phyloP scores from a whole-genome alignment of 2,797 vertebrate genomes.

The Zalophus californianus region DNA sequence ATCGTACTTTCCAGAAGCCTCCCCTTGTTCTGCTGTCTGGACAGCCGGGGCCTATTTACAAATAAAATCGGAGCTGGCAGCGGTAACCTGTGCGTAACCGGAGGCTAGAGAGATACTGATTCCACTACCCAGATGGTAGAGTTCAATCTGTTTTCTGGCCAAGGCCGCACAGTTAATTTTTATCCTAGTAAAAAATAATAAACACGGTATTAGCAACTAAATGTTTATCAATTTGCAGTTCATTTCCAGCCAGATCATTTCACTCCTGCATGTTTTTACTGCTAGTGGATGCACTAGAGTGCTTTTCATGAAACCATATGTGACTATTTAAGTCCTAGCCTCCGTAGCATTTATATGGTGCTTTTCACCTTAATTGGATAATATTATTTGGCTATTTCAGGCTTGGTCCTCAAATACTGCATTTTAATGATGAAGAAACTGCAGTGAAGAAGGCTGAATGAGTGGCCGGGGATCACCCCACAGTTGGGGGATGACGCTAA shows the following conservation, averaged over 20 bases:
- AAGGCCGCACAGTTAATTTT: constrained; percentile 86
- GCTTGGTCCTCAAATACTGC: not conserved
- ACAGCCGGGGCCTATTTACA: constrained; percentile 81
- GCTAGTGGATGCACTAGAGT: constrained; percentile 39
- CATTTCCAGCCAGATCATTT: constrained; percentile 70
- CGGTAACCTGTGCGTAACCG: constrained; percentile 85
- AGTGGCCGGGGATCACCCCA: not conserved
- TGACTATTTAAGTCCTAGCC: constrained; percentile 44
- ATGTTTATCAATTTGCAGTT: constrained; percentile 81
- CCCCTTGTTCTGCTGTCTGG: constrained; percentile 70
- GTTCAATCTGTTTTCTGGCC: constrained; percentile 84
- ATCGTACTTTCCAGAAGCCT: constrained; percentile 71
- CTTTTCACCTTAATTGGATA: constrained; percentile 59
- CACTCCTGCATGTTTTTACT: constrained; percentile 62
- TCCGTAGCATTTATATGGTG: not conserved
- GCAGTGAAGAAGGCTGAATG: not conserved
- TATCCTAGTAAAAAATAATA: constrained; percentile 86
- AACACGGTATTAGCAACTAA: constrained; percentile 84
- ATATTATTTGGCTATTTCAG: constrained; percentile 44
- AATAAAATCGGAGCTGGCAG: constrained; percentile 84
- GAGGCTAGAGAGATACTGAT: constrained; percentile 82
- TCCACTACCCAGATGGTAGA: constrained; percentile 86
- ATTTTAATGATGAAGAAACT: constrained; percentile 1
- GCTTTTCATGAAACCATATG: constrained; percentile 67
- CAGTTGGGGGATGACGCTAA: not conserved